Conservation (phyloP, 2,797 vertebrate genomes). For the Galagoides demidoff region DNA sequence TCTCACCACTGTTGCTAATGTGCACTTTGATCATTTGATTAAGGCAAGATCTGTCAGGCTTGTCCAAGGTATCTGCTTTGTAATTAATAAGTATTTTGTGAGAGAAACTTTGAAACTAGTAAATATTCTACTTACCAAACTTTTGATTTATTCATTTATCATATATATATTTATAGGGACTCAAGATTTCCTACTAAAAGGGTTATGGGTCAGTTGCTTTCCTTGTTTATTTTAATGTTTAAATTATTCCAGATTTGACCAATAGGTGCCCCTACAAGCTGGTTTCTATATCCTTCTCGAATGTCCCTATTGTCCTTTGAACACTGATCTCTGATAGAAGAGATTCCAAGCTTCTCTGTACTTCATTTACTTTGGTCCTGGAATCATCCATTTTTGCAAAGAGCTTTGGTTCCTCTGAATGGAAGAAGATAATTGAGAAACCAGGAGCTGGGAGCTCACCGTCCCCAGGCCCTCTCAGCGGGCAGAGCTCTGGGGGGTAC, state of each 20-base stretch:
- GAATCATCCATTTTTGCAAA: background rate
- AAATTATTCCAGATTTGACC: background rate
- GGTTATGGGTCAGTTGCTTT: background rate
- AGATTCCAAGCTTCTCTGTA: too few species aligned
- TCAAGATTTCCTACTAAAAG: background rate
- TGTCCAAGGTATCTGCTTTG: background rate
- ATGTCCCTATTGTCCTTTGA: background rate
- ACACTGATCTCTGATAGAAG: background rate
- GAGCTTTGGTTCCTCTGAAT: background rate
- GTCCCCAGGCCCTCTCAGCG: background rate
- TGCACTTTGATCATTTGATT: background rate
- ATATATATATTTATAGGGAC: background rate
- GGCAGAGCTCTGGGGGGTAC: too few species aligned
- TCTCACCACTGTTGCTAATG: background rate
- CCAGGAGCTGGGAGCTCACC: rapidly evolving
- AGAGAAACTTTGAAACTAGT: background rate
- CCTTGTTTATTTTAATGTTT: background rate
- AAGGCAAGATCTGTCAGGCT: background rate
- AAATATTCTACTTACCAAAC: background rate
- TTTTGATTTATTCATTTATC: background rate
- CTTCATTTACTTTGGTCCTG: background rate
- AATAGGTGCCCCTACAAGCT: background rate
- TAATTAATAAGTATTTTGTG: background rate
- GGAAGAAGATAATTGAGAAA: background rate
- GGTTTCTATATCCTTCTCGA: background rate